Conservation (phyloP, 2,113 vertebrate genomes). For the Sciurus niger region DNA sequence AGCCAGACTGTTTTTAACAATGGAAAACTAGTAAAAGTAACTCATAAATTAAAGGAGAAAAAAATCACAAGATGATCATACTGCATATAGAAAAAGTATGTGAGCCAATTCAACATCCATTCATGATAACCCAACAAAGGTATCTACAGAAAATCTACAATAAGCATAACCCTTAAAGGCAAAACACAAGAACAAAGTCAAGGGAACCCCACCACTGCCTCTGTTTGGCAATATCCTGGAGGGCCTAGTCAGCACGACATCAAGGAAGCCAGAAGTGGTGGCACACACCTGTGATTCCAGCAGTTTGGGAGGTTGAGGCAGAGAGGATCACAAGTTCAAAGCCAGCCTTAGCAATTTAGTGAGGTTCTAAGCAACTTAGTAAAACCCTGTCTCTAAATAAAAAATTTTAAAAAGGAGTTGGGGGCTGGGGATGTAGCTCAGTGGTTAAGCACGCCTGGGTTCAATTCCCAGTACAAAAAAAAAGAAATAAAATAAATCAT, state of each 20-base stretch:
- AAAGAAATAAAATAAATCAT: not conserved
- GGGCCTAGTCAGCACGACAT: not conserved
- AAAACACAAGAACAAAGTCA: slow-evolving; percentile 18
- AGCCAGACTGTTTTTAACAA: not conserved
- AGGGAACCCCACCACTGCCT: not conserved
- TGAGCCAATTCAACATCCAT: not conserved
- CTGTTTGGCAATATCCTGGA: not conserved
- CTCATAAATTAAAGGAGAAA: not conserved
- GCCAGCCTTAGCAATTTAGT: too few species aligned
- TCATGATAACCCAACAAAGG: not conserved
- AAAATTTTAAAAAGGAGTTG: too few species aligned
- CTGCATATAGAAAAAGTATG: not conserved
- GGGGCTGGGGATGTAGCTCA: too few species aligned
- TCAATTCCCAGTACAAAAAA: too few species aligned
- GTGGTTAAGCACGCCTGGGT: too few species aligned
- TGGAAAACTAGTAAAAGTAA: not conserved
- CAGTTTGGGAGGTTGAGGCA: too few species aligned
- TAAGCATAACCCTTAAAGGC: not conserved
- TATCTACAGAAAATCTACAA: not conserved
- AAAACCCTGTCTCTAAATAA: too few species aligned
- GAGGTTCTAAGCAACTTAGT: too few species aligned
- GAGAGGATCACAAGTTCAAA: too few species aligned
- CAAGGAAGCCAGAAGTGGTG: not conserved
- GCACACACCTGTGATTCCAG: too few species aligned
- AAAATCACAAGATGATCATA: not conserved